These are phyloP conservation scores for Tetragonula carbonaria DNA, from an alignment of 2,888 invertebrate species.

Conservation along the genomic window DNA sequence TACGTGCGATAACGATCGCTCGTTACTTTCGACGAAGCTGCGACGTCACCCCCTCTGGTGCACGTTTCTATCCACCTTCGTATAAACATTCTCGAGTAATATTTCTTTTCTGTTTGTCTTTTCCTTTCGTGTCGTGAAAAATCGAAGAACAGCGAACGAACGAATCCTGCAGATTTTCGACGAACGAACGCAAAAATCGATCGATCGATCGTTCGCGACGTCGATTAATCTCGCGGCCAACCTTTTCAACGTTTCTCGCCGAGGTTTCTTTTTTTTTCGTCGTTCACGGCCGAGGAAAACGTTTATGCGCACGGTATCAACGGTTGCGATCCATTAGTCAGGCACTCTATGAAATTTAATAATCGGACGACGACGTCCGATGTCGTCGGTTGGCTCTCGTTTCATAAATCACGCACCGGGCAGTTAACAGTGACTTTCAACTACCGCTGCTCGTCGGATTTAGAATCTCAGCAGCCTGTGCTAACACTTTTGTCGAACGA, in stretches of 20 bases:
- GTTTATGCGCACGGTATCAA: conserved; percentile 20
- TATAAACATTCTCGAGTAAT: neutral
- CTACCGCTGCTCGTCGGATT: neutral
- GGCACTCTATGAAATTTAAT: conserved; percentile 13
- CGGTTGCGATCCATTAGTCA: conserved; percentile 45
- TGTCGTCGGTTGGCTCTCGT: neutral
- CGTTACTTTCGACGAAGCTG: neutral
- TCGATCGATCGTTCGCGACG: neutral
- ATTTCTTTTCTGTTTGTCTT: neutral
- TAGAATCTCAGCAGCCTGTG: neutral
- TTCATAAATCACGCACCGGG: conserved; percentile 18
- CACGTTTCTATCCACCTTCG: no score
- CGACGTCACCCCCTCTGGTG: no score
- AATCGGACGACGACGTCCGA: neutral
- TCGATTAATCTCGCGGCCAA: no score
- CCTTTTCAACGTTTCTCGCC: no score
- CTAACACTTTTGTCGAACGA: neutral
- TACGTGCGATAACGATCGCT: neutral
- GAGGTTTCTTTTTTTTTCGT: no score
- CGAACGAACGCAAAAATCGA: neutral
- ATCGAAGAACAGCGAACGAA: neutral
- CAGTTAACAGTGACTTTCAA: conserved; percentile 9
- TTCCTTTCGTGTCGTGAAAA: neutral
- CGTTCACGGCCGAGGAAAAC: neutral
- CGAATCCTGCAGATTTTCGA: no score